Evolutionary conservation across 1,140 invertebrate species (phyloP).

Genomic region (Chelonus insularis): DNA sequence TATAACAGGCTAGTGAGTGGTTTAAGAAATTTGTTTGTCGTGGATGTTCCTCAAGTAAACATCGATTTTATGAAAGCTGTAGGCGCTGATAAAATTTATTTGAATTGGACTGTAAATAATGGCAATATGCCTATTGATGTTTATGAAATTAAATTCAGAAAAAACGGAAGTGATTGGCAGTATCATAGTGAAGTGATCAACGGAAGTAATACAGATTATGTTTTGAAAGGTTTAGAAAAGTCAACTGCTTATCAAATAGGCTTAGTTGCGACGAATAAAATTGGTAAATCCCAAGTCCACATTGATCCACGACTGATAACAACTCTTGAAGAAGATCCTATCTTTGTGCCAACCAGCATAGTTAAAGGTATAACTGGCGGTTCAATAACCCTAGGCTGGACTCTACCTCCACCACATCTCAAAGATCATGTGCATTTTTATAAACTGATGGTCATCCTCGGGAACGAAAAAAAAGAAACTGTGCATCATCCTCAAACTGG

Average conservation of each 20-base stretch:
- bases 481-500: constrained; percentile 64
- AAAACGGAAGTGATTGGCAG: constrained; percentile 61
- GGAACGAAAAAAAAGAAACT: constrained; percentile 63
- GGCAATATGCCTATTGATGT: constrained; percentile 72
- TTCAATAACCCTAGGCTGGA: constrained; percentile 80
- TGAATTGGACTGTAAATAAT: constrained; percentile 81
- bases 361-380: constrained; percentile 77
- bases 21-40: constrained; percentile 64
- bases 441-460: constrained; percentile 68
- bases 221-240: constrained; percentile 65
- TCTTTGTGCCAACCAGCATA: constrained; percentile 75
- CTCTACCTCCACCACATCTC: constrained; percentile 66
- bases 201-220: constrained; percentile 65
- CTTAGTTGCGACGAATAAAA: constrained; percentile 61
- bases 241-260: constrained; percentile 67
- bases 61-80: constrained; percentile 77
- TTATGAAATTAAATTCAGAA: constrained; percentile 68
- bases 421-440: constrained; percentile 77
- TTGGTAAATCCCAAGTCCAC: constrained; percentile 58
- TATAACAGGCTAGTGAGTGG: constrained; percentile 43
- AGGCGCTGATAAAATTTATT: constrained; percentile 71
- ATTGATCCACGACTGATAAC: constrained; percentile 61
- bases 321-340: constrained; percentile 72
- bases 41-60: constrained; percentile 71
- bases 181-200: constrained; percentile 62